Evolutionary conservation across 1,140 invertebrate genomes (phyloP).

Genomic region (Neodiprion fabricii): DNA sequence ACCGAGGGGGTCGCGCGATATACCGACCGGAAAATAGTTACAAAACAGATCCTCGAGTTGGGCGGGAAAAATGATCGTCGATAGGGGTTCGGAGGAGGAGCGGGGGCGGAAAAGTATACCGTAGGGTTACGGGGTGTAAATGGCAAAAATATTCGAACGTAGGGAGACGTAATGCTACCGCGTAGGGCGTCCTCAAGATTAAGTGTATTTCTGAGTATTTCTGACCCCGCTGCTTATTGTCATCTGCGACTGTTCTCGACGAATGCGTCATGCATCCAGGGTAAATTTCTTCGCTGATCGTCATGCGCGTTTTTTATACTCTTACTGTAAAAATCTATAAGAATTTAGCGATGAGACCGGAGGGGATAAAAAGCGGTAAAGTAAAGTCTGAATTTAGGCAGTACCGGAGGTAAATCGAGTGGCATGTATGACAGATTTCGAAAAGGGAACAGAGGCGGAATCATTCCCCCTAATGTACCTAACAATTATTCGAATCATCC

Average conservation of each 20-base stretch:
- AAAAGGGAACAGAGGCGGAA: not conserved
- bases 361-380: too few relatives aligned
- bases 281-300: not conserved
- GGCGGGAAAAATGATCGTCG: not conserved
- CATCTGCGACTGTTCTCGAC: not conserved
- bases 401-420: too few relatives aligned
- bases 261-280: not conserved
- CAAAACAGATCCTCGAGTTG: constrained; percentile 2
- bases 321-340: constrained; percentile 12
- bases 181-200: not conserved
- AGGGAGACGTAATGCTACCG: not conserved
- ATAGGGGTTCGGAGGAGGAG: not conserved
- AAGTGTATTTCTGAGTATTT: constrained; percentile 1
- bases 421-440: too few relatives aligned
- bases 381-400: too few relatives aligned
- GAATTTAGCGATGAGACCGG: too few relatives aligned
- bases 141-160: not conserved
- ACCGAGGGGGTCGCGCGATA: not conserved
- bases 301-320: constrained; percentile 20
- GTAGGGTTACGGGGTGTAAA: not conserved
- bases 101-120: not conserved
- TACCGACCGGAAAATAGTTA: constrained; percentile 1
- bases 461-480: not conserved
- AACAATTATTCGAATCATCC: not conserved
- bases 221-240: not conserved